A percentile compares a stretch with the other conserved stretches of the same genome.
phyloP scores from a whole-genome alignment of 1,140 invertebrate genomes.

The Trichomalopsis sarcophagae region DNA sequence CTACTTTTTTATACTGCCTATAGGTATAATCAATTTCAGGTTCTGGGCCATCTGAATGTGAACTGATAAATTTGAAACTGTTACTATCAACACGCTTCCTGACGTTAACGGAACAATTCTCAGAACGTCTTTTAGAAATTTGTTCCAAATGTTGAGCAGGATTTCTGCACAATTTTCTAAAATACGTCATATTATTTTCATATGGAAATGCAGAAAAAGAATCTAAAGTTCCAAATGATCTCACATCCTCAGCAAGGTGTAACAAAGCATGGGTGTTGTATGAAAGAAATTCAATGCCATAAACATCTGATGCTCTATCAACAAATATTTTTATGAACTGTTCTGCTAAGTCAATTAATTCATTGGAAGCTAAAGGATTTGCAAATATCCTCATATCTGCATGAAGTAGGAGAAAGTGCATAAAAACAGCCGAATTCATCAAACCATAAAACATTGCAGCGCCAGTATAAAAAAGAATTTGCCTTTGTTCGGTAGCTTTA shows the following conservation, averaged over 20 bases:
- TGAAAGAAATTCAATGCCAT: slow-evolving; percentile 56
- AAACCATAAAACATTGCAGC: slow-evolving; percentile 60
- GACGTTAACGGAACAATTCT: slow-evolving; percentile 43
- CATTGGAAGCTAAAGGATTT: slow-evolving; percentile 40
- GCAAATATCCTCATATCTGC: slow-evolving; percentile 61
- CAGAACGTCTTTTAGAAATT: slow-evolving; percentile 57
- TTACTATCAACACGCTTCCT: neutral
- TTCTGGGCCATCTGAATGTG: neutral
- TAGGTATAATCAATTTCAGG: neutral
- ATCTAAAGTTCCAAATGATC: slow-evolving; percentile 66
- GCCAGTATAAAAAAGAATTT: slow-evolving; percentile 69
- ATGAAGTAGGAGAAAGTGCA: slow-evolving; percentile 68
- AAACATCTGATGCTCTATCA: slow-evolving; percentile 40
- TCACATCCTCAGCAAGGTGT: slow-evolving; percentile 69
- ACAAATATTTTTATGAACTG: slow-evolving; percentile 51
- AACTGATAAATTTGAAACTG: neutral
- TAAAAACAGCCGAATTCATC: slow-evolving; percentile 58
- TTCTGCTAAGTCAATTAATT: slow-evolving; percentile 44
- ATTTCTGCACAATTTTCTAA: slow-evolving; percentile 61
- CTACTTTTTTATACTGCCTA: neutral
- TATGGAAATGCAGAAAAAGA: slow-evolving; percentile 65
- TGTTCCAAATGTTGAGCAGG: slow-evolving; percentile 58
- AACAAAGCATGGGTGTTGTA: slow-evolving; percentile 59
- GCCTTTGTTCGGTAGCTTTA: slow-evolving; percentile 71
- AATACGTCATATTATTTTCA: slow-evolving; percentile 67